Evolutionary conservation across 2,888 invertebrate species (phyloP).

Genomic region (Scaptodrosophila latifasciaeformis): DNA sequence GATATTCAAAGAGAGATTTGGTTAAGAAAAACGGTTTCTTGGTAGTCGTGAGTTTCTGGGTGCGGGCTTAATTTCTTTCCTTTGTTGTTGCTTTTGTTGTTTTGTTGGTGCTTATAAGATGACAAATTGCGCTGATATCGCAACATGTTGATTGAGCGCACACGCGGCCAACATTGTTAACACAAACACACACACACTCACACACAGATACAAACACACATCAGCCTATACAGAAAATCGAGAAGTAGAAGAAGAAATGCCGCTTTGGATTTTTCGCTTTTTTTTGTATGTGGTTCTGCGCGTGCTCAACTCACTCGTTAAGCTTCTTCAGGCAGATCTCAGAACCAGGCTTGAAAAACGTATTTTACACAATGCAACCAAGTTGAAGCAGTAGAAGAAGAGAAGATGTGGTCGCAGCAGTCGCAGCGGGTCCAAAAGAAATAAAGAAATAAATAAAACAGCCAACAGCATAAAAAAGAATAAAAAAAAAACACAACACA

Average conservation of each 20-base stretch:
- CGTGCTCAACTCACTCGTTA: slow-evolving; percentile 45
- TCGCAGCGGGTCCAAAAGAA: slow-evolving; percentile 36
- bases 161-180: slow-evolving; percentile 61
- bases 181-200: slow-evolving; percentile 7
- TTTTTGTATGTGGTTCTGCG: slow-evolving; percentile 33
- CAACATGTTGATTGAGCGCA: slow-evolving; percentile 67
- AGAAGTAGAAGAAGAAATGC: no score
- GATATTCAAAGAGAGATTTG: not conserved
- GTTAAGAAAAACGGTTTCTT: slow-evolving; percentile 1
- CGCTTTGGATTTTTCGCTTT: no score
- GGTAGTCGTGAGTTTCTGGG: not conserved
- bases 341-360: slow-evolving; percentile 37
- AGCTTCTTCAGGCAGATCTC: no score
- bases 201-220: not conserved
- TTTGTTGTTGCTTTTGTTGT: no score
- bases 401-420: not conserved
- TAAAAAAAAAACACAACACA: slow-evolving; percentile 39
- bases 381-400: not conserved
- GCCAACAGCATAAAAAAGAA: slow-evolving; percentile 65
- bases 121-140: slow-evolving; percentile 68
- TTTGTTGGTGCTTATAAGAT: slow-evolving; percentile 47
- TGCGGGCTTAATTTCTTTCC: no score
- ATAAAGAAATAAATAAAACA: slow-evolving; percentile 68
- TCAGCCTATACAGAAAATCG: not conserved
- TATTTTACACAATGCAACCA: slow-evolving; percentile 44